Evolutionary conservation across 1,140 invertebrate genomes (phyloP).

Genomic region (Platorchestia sp.): DNA sequence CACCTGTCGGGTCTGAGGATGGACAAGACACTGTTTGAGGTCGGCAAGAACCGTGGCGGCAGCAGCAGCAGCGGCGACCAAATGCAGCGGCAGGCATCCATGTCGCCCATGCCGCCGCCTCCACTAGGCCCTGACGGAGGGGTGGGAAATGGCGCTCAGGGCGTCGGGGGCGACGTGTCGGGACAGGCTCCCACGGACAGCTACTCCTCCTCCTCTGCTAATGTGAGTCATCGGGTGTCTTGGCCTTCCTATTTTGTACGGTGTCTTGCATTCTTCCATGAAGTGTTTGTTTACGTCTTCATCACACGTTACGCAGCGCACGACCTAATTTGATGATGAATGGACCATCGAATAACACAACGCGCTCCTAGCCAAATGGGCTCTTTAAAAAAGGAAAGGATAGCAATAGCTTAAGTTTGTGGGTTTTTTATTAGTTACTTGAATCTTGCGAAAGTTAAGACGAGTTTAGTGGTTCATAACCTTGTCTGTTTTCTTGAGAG

Average conservation of each 20-base stretch:
- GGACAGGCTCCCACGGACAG: background rate
- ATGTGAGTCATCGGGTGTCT: conserved; percentile 9
- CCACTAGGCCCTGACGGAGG: conserved; percentile 69
- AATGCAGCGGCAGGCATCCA: conserved; percentile 71
- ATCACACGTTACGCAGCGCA: background rate
- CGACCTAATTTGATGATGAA: too few relatives aligned
- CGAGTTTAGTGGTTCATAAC: too few relatives aligned
- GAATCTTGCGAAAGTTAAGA: too few relatives aligned
- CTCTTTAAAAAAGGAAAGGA: too few relatives aligned
- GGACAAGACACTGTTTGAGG: conserved; percentile 85
- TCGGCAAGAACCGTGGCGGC: conserved; percentile 61
- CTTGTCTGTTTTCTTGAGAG: too few relatives aligned
- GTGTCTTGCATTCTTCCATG: too few relatives aligned
- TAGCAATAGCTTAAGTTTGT: too few relatives aligned
- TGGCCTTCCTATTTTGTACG: background rate
- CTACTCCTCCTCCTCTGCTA: conserved; percentile 56
- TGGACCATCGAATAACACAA: too few relatives aligned
- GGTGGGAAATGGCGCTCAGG: conserved; percentile 68
- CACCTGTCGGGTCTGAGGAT: conserved; percentile 84
- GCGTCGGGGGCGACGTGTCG: background rate
- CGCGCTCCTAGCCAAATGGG: too few relatives aligned
- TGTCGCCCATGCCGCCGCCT: conserved; percentile 77
- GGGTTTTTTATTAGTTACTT: too few relatives aligned
- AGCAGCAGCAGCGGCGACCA: conserved; percentile 62
- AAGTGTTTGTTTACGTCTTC: background rate